phyloP scores from a whole-genome alignment of 2,797 vertebrate species.

The Furcifer pardalis region DNA sequence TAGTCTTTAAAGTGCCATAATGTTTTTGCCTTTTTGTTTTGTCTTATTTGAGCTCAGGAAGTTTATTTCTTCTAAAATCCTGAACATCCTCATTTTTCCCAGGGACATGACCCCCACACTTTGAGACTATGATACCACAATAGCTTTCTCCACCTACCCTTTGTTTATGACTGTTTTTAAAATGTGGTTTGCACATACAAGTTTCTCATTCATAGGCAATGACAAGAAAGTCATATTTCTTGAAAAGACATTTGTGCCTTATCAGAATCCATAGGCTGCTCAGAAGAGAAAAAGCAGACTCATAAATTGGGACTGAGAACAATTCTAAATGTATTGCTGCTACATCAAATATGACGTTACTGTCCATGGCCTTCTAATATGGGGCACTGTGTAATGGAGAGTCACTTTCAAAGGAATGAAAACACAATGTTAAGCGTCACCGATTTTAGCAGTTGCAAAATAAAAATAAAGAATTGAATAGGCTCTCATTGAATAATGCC shows the following conservation, averaged over 20 bases:
- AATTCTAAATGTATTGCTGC: neutral
- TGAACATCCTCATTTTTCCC: no score
- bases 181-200: neutral
- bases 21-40: no score
- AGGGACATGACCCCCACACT: no score
- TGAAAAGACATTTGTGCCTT: neutral
- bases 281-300: neutral
- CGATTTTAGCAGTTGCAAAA: neutral
- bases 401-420: slow-evolving; percentile 14
- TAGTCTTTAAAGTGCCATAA: no score
- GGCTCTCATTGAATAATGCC: neutral
- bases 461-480: slow-evolving; percentile 12
- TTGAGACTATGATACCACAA: no score
- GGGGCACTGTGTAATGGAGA: neutral
- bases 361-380: neutral
- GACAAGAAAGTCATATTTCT: neutral
- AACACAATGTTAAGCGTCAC: slow-evolving; percentile 24
- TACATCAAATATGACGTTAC: neutral
- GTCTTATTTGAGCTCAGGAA: no score
- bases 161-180: neutral
- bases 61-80: neutral
- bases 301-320: neutral
- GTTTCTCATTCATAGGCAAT: neutral
- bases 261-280: neutral
- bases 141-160: no score